Evolutionary conservation across 2,888 invertebrate species (phyloP), one percentile per base, ranked within the genome.

Genomic region (Eupithecia pulchellata): DNA sequence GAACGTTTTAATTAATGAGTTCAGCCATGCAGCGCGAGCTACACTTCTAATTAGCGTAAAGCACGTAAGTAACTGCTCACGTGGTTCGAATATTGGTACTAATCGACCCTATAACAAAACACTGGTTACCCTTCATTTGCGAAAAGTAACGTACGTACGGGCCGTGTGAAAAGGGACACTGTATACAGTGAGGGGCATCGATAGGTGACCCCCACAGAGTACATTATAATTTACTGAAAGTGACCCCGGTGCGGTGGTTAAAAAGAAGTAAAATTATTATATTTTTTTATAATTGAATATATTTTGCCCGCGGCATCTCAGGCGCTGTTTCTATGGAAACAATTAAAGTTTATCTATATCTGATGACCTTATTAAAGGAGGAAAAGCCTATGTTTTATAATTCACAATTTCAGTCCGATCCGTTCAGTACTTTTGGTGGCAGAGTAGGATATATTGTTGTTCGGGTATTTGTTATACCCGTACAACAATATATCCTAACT

Each of bases 1-100:
- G 60, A 64, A 1, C 52, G 36, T 20, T 39, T 63, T 68, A 64
- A 70, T 63, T 66, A 66, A 63, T 60, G 25, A 11, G 42, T 1
- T 29, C 32, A 32, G 1, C 34, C 32, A 60, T 29, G 66, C 61
- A 32, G 11, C 20, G 20, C 34, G 4, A 25, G 61, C 60, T 57
- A 60, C 32, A 60, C 34, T 34, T 61, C 32, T 61, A 61, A 61
- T 61, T 32, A 61, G 34, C 61, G 13, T 34, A 25, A 60, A n/a
- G 8, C 6, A 20, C n/a, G 29, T 60, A n/a, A 30, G 30, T 60
- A 20, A n/a, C 11, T 60, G 27, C 57, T 57, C 39, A 52, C 11
- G 25, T 52, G 25, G 4, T 25, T 2, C 9, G 3, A 47, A 47
- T 3, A 20, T 8, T 20, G 9, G 42, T n/a, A 42, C 8, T 20